Base-by-base conservation (phyloP, 1,140 invertebrate genomes). In the Formica selysi region DNA sequence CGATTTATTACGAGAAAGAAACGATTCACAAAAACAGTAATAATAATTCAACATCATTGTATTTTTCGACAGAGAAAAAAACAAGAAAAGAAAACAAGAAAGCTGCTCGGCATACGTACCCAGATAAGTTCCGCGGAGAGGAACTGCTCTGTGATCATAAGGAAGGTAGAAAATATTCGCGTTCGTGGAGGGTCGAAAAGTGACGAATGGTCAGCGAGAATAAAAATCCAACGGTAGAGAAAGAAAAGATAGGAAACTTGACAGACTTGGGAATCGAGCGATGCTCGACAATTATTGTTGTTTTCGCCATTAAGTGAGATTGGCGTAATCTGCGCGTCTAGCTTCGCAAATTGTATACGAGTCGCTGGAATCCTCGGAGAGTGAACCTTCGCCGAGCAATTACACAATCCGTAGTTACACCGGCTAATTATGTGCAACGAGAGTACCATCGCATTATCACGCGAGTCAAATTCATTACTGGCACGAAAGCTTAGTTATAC, bases 241-340 rank as follows among this genome's bases (percentile, higher is more conserved):
- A 48, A 83, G 54, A 32, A 57, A 61, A 22, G 54, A 74, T 32
- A 41, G 29, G 68, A 83, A 36, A 76, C 44, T 32, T 32, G 32
- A 22, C 22, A 32, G 4, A 68, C 13, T 26, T 76, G 26, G 74
- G 44, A 85, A 85, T 85, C 74, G 79, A 54, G 74, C 71, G 41
- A 38, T 62, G 57, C 44, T 67, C 74, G 61, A 71, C 61, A 65
- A 85, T 85, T 76, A 79, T 85, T 85, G 70, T 84, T 76, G 81
- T 79, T 78, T 85, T 79, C 81, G 29, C 62, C 59, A 85, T 85
- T 85, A 65, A 44, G 6, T 16, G 16, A 85, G 44, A 64, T 76
- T 36, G 61, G 32, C 32, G 44, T 67, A 78, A 78, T 44, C 36
- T 32, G 22, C 44, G 74, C 29, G 54, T 5, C 79, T 19, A 38